phyloP scores from a whole-genome alignment of 2,888 invertebrate species.

The Sturmia bella region DNA sequence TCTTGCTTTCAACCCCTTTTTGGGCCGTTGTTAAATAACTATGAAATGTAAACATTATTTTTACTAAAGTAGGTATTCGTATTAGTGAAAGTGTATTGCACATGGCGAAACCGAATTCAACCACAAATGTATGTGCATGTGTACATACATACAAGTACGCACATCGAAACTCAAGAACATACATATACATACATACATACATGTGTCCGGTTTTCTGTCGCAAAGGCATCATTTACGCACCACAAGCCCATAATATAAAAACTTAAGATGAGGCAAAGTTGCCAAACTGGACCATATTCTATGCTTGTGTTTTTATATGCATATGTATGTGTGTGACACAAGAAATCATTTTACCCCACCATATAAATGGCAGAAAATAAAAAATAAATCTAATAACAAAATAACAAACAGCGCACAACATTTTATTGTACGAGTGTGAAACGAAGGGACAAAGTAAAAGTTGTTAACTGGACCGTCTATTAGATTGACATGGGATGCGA shows the following conservation, averaged over 20 bases:
- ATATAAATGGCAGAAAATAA: neutral
- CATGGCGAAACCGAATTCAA: no score
- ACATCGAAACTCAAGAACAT: neutral
- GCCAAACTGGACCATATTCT: constrained; percentile 61
- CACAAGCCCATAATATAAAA: constrained; percentile 63
- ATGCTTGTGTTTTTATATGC: constrained; percentile 21
- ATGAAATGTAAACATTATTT: no score
- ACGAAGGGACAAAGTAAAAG: constrained; percentile 52
- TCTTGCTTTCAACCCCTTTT: no score
- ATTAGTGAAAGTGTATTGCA: neutral
- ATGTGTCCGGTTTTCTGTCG: constrained; percentile 44
- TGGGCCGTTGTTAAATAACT: no score
- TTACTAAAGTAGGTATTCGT: neutral
- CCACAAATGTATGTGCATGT: no score
- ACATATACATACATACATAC: neutral
- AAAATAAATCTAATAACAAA: constrained; percentile 40
- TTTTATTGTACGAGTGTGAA: constrained; percentile 19
- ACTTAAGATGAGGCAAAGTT: constrained; percentile 55
- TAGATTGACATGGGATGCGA: constrained; percentile 66
- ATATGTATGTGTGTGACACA: constrained; percentile 29
- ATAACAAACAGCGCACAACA: constrained; percentile 29
- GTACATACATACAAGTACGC: no score
- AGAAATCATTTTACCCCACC: constrained; percentile 16
- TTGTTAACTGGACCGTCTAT: constrained; percentile 63
- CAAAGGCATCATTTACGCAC: constrained; percentile 66